A percentile compares a stretch with the other conserved stretches of the same genome.
phyloP scores from a whole-genome alignment of 2,888 invertebrate species.

The Zygogramma bicolorata region DNA sequence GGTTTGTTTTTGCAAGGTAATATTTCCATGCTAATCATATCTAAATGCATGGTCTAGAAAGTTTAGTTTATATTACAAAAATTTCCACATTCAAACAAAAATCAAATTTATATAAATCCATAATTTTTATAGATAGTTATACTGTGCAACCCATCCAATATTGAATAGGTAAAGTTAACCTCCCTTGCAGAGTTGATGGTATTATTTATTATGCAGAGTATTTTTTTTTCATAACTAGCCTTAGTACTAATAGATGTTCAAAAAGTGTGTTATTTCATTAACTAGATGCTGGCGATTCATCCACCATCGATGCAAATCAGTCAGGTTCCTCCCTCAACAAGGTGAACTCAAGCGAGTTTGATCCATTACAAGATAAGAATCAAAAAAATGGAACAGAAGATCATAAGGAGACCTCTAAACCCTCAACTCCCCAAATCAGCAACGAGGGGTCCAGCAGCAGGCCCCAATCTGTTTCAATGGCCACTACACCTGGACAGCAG shows the following conservation, averaged over 20 bases:
- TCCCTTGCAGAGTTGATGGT: too few species aligned
- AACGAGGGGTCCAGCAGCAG: constrained; percentile 51
- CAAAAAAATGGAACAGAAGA: constrained; percentile 59
- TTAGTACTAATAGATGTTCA: too few species aligned
- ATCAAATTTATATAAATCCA: too few species aligned
- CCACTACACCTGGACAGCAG: constrained; percentile 51
- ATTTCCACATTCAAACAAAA: too few species aligned
- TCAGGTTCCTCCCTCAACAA: constrained; percentile 55
- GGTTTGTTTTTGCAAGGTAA: constrained; percentile 12
- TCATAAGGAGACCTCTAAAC: constrained; percentile 55
- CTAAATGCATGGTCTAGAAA: too few species aligned
- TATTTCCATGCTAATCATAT: background rate
- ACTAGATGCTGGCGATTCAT: constrained; percentile 35
- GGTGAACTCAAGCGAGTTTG: constrained; percentile 71
- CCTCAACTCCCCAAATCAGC: constrained; percentile 54
- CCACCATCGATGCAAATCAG: constrained; percentile 41
- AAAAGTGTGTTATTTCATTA: background rate
- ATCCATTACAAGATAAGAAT: constrained; percentile 69
- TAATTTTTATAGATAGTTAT: too few species aligned
- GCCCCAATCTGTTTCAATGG: constrained; percentile 58
- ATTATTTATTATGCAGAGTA: too few species aligned
- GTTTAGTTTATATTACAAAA: too few species aligned
- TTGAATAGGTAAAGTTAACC: too few species aligned
- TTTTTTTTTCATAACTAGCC: too few species aligned
- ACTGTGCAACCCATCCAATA: too few species aligned